Conservation (phyloP, 2,888 invertebrate genomes). For the Hydroisotoma schaefferi region DNA sequence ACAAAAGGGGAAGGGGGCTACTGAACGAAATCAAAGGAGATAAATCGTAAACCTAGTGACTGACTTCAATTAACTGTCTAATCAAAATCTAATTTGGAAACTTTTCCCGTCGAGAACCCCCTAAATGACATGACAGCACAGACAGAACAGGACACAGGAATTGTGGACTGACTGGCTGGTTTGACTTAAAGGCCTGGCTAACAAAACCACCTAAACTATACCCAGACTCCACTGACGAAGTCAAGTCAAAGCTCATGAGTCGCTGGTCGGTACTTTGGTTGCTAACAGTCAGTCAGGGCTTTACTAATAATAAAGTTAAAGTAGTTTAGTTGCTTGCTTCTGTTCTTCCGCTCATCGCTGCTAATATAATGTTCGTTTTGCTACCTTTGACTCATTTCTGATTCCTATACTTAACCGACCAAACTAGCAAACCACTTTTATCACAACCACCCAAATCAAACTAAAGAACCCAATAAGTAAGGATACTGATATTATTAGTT, state of each 20-base stretch:
- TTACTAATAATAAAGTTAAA: too few species aligned
- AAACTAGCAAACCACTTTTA: constrained; percentile 9
- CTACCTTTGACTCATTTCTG: neutral
- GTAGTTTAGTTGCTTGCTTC: too few species aligned
- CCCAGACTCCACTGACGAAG: too few species aligned
- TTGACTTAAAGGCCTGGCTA: too few species aligned
- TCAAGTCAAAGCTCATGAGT: too few species aligned
- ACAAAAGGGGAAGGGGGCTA: constrained; percentile 18
- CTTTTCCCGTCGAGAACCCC: constrained; percentile 32
- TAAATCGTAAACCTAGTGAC: constrained; percentile 20
- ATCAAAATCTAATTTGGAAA: constrained; percentile 46
- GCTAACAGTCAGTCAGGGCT: too few species aligned
- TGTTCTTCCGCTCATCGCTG: too few species aligned
- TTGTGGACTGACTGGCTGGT: constrained; percentile 5
- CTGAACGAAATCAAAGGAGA: constrained; percentile 10
- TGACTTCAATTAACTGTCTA: constrained; percentile 45
- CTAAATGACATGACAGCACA: constrained; percentile 36
- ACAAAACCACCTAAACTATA: too few species aligned
- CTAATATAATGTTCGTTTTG: too few species aligned
- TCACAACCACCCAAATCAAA: neutral
- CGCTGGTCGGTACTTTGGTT: too few species aligned
- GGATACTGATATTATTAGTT: too few species aligned
- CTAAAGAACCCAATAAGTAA: too few species aligned
- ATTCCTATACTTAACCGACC: constrained; percentile 1
- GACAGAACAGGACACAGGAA: constrained; percentile 9